Percentiles rank a stretch among this genome's conserved stretches.
Conservation (phyloP, 2,888 invertebrate species). For the Orthonychiurus folsomi region DNA sequence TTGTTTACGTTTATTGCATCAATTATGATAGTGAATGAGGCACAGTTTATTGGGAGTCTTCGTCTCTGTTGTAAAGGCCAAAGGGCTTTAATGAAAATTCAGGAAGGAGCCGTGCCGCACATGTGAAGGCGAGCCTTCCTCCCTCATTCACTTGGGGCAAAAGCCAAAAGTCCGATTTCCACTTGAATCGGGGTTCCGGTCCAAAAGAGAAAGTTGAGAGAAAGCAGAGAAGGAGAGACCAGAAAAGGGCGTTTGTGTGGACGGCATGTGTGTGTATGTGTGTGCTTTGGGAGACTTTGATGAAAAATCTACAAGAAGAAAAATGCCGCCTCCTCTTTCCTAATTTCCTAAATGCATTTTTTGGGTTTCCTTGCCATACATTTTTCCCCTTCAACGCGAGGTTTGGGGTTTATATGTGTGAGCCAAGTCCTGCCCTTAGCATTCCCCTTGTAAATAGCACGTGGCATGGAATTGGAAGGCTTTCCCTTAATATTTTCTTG, state of each 20-base stretch:
- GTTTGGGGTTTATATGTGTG: too few species aligned
- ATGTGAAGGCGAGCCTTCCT: too few species aligned
- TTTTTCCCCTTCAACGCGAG: constrained; percentile 8
- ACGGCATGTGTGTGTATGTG: not conserved
- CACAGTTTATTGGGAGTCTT: constrained; percentile 21
- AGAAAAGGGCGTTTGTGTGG: not conserved
- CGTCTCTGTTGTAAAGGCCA: too few species aligned
- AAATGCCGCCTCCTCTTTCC: constrained; percentile 24
- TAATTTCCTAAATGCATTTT: constrained; percentile 38
- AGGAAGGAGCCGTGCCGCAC: too few species aligned
- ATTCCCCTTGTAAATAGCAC: too few species aligned
- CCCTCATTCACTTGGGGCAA: too few species aligned
- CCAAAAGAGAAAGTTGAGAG: not conserved
- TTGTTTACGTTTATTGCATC: constrained; percentile 26
- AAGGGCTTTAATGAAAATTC: not conserved
- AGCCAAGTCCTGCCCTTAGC: too few species aligned
- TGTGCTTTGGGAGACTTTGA: constrained; percentile 16
- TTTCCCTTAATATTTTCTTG: too few species aligned
- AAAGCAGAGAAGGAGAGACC: not conserved
- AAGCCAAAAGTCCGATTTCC: too few species aligned
- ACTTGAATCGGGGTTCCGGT: too few species aligned
- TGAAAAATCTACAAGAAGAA: constrained; percentile 17
- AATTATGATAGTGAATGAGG: constrained; percentile 23
- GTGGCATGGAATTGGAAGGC: too few species aligned
- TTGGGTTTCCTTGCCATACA: constrained; percentile 16